phyloP scores from a whole-genome alignment of 2,113 vertebrate genomes.

The Oenanthe oenanthe region DNA sequence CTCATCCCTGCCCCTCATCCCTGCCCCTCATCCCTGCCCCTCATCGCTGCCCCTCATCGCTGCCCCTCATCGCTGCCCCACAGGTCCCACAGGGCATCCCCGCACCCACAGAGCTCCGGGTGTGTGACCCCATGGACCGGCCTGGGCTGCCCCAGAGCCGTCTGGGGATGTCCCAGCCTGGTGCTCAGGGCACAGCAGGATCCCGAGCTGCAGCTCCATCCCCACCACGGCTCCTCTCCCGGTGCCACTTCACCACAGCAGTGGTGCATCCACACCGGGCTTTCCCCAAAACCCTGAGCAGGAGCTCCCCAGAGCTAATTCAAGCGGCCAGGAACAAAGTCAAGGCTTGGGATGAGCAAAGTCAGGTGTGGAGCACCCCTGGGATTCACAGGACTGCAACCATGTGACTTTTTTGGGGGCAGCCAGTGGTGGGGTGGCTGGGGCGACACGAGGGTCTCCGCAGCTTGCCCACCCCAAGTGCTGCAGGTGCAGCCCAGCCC shows the following conservation, averaged over 20 bases:
- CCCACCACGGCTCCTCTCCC: rapidly evolving
- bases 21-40: background rate
- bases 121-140: rapidly evolving
- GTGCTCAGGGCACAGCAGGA: background rate
- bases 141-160: background rate
- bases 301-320: background rate
- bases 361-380: background rate
- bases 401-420: background rate
- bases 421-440: rapidly evolving
- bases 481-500: background rate
- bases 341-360: background rate
- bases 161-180: rapidly evolving
- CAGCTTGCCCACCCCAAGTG: background rate
- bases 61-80: background rate
- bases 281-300: background rate
- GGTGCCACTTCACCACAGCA: rapidly evolving
- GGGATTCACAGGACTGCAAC: background rate
- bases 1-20: background rate
- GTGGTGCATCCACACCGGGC: rapidly evolving
- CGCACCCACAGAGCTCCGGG: rapidly evolving
- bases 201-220: background rate
- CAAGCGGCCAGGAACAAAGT: background rate
- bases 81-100: background rate
- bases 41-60: background rate
- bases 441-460: rapidly evolving